phyloP scores from a whole-genome alignment of 2,113 vertebrate species.

The Peromyscus californicus region DNA sequence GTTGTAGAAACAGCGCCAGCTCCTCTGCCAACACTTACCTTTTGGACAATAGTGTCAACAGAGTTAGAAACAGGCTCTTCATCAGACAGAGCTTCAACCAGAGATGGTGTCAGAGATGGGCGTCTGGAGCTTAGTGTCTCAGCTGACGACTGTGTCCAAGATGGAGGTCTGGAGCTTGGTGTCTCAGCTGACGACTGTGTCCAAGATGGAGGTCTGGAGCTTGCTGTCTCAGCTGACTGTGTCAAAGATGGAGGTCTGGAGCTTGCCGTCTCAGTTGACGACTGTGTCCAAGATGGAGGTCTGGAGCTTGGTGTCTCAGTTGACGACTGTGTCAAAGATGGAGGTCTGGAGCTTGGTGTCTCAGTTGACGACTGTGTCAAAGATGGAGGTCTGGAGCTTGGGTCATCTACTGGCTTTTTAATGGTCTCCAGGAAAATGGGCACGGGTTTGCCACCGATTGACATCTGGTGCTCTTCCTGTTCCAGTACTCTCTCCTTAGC shows the following conservation, averaged over 20 bases:
- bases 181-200: neutral
- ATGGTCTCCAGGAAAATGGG: slow-evolving; percentile 66
- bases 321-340: neutral
- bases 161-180: neutral
- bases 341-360: neutral
- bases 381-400: neutral
- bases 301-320: no score
- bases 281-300: neutral
- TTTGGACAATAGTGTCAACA: slow-evolving; percentile 31
- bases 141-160: neutral
- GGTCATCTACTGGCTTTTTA: slow-evolving; percentile 17
- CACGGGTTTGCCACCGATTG: rapidly evolving
- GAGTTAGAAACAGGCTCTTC: neutral
- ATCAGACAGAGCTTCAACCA: neutral
- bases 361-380: neutral
- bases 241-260: neutral
- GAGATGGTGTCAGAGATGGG: neutral
- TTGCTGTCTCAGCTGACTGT: neutral
- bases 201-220: neutral
- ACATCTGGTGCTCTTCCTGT: slow-evolving; percentile 30
- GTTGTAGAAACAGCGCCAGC: neutral
- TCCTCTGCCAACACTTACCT: slow-evolving; percentile 52
- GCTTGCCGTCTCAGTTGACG: neutral
- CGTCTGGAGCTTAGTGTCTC: neutral
- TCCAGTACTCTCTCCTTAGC: slow-evolving; percentile 75